Evolutionary conservation across 2,113 vertebrate species (phyloP).

Genomic region (Heptranchias perlo): DNA sequence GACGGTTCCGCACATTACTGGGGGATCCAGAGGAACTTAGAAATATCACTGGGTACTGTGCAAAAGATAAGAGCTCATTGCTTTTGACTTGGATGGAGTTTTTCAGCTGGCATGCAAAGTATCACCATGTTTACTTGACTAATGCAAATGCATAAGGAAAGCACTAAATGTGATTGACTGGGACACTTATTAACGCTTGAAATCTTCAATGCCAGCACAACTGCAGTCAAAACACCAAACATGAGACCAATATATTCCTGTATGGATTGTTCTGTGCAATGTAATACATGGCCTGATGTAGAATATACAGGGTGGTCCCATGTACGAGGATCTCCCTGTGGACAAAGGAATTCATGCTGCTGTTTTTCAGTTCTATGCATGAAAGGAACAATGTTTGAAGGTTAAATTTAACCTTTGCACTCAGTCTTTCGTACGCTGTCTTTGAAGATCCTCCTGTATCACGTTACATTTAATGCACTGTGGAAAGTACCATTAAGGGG

Average conservation of each 20-base stretch:
- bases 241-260: not conserved
- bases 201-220: conserved; percentile 39
- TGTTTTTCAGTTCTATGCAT: conserved; percentile 50
- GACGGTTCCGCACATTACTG: not conserved
- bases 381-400: conserved; percentile 48
- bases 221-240: conserved; percentile 18
- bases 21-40: not conserved
- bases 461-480: conserved; percentile 55
- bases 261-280: not conserved
- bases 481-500: conserved; percentile 61
- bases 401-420: conserved; percentile 56
- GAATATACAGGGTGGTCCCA: not conserved
- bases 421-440: conserved; percentile 46
- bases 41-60: not conserved
- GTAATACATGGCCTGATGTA: not conserved
- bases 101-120: conserved; percentile 39
- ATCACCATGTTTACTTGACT: not conserved
- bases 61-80: conserved; percentile 21
- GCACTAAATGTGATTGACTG: conserved; percentile 41
- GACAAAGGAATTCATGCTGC: conserved; percentile 44
- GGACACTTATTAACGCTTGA: conserved; percentile 40
- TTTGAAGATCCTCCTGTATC: conserved; percentile 46
- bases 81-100: conserved; percentile 40
- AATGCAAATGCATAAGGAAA: conserved; percentile 40
- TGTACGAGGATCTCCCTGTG: conserved; percentile 38